Conservation (phyloP, 2,113 vertebrate genomes). For the Pangasianodon gigas region DNA sequence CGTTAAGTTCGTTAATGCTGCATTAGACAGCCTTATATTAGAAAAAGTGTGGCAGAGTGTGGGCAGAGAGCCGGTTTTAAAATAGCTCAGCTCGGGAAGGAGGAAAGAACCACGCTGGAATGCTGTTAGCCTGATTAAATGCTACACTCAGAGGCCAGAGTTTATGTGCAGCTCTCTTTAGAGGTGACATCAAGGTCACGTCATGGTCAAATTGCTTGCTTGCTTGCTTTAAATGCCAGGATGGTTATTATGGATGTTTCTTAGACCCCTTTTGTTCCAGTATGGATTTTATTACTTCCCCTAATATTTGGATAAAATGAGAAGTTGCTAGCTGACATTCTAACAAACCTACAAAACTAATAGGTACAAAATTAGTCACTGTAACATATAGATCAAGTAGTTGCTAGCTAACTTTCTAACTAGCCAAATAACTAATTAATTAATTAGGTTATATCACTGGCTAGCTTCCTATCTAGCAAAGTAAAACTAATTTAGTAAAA, state of each 20-base stretch:
- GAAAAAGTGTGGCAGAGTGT: slow-evolving; percentile 14
- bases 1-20: slow-evolving; percentile 22
- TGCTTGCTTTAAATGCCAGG: background rate
- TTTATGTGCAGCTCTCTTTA: slow-evolving; percentile 2
- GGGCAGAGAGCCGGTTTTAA: slow-evolving; percentile 58
- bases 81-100: slow-evolving; percentile 60
- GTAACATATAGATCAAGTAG: background rate
- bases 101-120: slow-evolving; percentile 31
- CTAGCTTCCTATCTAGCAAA: background rate
- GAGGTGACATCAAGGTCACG: background rate
- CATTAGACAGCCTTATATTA: slow-evolving; percentile 40
- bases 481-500: background rate
- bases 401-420: background rate
- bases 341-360: background rate
- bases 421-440: background rate
- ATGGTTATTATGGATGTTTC: background rate
- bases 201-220: background rate
- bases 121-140: slow-evolving; percentile 48
- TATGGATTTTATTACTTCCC: background rate
- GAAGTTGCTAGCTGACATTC: background rate
- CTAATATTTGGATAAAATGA: background rate
- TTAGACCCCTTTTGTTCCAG: background rate
- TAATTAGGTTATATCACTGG: background rate
- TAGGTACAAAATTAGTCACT: background rate
- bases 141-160: slow-evolving; percentile 18